Conservation (phyloP, 1,140 invertebrate genomes). For the Sminthurinus signatus region DNA sequence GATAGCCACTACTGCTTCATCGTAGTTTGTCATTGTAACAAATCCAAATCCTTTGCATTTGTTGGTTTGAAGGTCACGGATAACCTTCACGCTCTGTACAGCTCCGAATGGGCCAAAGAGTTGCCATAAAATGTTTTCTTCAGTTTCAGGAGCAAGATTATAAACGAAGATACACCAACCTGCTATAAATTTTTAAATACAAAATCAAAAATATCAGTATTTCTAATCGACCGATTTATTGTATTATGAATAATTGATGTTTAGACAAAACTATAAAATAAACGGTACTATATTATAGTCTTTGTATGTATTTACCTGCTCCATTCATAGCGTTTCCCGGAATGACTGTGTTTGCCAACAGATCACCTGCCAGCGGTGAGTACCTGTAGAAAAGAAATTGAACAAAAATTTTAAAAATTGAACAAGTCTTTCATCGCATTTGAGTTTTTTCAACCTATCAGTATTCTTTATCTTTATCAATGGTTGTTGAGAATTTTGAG, state of each 20-base stretch:
- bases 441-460: too few relatives aligned
- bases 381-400: constrained; percentile 60
- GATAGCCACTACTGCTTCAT: constrained; percentile 95
- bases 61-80: constrained; percentile 93
- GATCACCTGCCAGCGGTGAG: constrained; percentile 87
- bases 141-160: constrained; percentile 95
- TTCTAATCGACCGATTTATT: too few relatives aligned
- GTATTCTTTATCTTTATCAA: too few relatives aligned
- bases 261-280: too few relatives aligned
- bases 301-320: too few relatives aligned
- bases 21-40: constrained; percentile 99
- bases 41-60: constrained; percentile 99
- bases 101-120: constrained; percentile 98
- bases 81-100: constrained; percentile 96
- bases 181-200: too few relatives aligned
- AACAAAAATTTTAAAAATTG: too few relatives aligned
- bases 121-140: constrained; percentile 98
- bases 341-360: constrained; percentile 78
- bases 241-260: too few relatives aligned
- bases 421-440: too few relatives aligned
- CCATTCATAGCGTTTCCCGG: constrained; percentile 73
- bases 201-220: too few relatives aligned
- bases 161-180: constrained; percentile 99
- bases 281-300: too few relatives aligned
- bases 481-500: too few relatives aligned